Evolutionary conservation across 2,797 vertebrate species (phyloP), one percentile per base, ranked within the genome.

Genomic region (Morus bassanus): DNA sequence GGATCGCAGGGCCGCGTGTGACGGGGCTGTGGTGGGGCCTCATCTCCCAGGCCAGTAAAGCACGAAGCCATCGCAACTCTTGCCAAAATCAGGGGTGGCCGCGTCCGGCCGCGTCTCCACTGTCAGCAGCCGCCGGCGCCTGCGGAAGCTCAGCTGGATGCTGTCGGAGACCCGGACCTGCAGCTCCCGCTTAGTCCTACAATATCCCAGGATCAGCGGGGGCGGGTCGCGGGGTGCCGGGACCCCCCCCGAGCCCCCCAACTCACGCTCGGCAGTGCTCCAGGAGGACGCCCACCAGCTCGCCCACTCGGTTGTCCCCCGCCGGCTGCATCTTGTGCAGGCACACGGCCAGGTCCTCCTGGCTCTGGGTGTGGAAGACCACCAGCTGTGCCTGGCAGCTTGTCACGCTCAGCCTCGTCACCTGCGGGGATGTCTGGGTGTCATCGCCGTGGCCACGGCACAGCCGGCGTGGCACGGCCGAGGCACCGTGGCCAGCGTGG

Each of bases 401-500:
- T 19, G 99, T 99, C 95, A 99, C 97, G 2, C 98, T 99, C 95
- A 99, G 37, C 4, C 98, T 98, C 0, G 98, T 99, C n/a, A 99
- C 97, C 99, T 99, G 96, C 1, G 13, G 51, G 46, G 31, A 39
- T 12, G 1, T 4, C 8, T 1, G 15, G 11, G 24, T 33, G 53
- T 65, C 53, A 81, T 19, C 3, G 4, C 8, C 7, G 4, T 2
- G 2, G 50, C 50, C 13, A 2, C 1, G 5, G 63, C 5, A 39
- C 37, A 39, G 37, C 37, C 37, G 37, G 37, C 37, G 37, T 39
- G 37, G 80, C 10, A 2, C 2, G 31, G 39, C 53, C 54, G 41
- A 41, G 41, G 41, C 41, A 45, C 16, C 18, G 7, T 18, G 57
- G 31, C 3, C 41, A 45, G 16, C 18, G 4, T 18, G 57, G 31